Evolutionary conservation across 2,113 vertebrate genomes (phyloP), one percentile per base, ranked within the genome.

Genomic region (Larimichthys polyactis): DNA sequence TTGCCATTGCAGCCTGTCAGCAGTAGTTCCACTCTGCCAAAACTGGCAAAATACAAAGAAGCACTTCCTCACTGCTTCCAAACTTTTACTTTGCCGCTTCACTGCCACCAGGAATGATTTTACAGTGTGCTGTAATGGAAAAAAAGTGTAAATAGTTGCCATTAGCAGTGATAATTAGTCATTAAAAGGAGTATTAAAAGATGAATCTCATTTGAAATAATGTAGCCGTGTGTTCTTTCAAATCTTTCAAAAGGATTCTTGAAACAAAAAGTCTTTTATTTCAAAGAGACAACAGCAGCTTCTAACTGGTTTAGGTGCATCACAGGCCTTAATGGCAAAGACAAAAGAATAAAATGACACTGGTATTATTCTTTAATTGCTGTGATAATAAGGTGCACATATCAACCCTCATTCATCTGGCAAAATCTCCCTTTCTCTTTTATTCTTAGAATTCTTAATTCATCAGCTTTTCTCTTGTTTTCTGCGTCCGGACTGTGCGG

Each of bases 321-420:
- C 29, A 32, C 17, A 48, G 16, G 36, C 22, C 40, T 74, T 48
- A 54, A 71, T 36, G n/a, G 29, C 15, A 69, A 17, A 58, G 60
- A 46, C 29, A 81, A 46, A 59, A 36, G 3, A 76, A n/a, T 66
- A 6, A 68, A 83, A 83, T n/a, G 0, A 77, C 71, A 62, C 36
- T 11, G 58, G 14, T 48, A 59, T 82, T 78, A 40, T 77, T 75
- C 40, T 73, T 55, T 80, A 75, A 88, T 81, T 75, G 36, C 59
- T n/a, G 27, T 36, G 44, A 32, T 75, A 74, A 82, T 70, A 73
- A 69, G 11, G 58, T n/a, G 14, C 10, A 5, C 58, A 73, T 20
- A 65, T 81, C 43, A 52, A 75, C 62, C 32, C 48, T 55, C 46
- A 46, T 58, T 79, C 24, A 70, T 81, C 70, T 52, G 11, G 24